Percentiles rank a stretch among this genome's conserved stretches.
phyloP scores from a whole-genome alignment of 2,113 vertebrate species.

The Peromyscus californicus region DNA sequence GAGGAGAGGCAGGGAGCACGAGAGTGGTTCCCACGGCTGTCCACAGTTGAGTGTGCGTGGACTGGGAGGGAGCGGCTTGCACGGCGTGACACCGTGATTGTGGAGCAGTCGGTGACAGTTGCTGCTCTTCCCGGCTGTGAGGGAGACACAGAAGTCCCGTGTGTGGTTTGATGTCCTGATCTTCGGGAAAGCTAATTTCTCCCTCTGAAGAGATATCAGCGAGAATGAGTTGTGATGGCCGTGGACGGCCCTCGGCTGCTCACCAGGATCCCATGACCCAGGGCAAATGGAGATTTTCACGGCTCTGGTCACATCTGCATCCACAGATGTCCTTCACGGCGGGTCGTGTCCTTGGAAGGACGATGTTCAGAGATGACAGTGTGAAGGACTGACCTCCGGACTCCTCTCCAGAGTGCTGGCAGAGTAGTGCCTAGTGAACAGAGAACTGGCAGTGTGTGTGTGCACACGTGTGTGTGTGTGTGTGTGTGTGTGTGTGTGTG shows the following conservation, averaged over 20 bases:
- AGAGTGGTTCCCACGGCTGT: neutral
- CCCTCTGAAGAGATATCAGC: neutral
- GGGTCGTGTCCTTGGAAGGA: slow-evolving; percentile 53
- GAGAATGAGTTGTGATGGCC: neutral
- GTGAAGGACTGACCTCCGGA: neutral
- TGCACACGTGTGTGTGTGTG: neutral
- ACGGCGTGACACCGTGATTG: neutral
- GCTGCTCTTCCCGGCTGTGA: neutral
- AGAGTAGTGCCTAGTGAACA: neutral
- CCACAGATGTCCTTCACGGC: slow-evolving; percentile 66
- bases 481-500: neutral
- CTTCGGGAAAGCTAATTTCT: slow-evolving; percentile 3
- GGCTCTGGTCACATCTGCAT: slow-evolving; percentile 49
- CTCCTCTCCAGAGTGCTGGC: neutral
- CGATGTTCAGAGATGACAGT: slow-evolving; percentile 33
- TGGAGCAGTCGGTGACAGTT: neutral
- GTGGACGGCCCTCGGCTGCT: slow-evolving; percentile 40
- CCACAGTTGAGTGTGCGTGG: neutral
- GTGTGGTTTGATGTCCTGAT: neutral
- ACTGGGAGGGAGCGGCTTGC: neutral
- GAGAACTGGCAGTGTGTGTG: neutral
- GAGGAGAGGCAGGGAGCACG: neutral
- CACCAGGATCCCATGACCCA: slow-evolving; percentile 11
- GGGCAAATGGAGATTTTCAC: slow-evolving; percentile 70
- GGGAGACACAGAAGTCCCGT: no score